These are phyloP conservation scores for Pygathrix nemaeus DNA, from an alignment of 2,113 vertebrate genomes.

Conservation along the genomic window DNA sequence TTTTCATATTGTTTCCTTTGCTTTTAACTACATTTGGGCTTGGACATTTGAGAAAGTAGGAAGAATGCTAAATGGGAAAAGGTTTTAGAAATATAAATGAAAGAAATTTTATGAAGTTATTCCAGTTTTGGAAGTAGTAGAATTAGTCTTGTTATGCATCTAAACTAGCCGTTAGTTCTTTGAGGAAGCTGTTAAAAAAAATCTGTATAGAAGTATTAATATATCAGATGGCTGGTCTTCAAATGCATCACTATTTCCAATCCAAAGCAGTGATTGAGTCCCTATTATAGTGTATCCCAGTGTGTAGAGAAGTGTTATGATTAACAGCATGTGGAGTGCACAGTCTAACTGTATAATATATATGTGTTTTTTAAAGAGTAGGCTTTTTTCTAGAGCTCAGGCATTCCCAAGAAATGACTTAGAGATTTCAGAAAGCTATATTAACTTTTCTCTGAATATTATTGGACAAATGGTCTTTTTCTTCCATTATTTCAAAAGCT, in stretches of 20 bases:
- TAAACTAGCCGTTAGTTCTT: background rate
- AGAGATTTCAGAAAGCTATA: background rate
- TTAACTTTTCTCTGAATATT: slow-evolving; percentile 14
- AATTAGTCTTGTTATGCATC: background rate
- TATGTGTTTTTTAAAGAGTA: background rate
- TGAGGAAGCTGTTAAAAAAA: slow-evolving; percentile 14
- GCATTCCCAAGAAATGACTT: background rate
- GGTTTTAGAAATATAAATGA: slow-evolving; percentile 1
- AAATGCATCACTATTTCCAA: background rate
- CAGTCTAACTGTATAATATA: background rate
- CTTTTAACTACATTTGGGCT: background rate
- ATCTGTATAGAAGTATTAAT: background rate
- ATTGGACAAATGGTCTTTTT: background rate
- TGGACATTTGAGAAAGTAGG: background rate
- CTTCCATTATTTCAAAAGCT: slow-evolving; percentile 3
- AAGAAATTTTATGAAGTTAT: background rate
- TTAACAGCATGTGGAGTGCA: background rate
- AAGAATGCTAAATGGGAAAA: background rate
- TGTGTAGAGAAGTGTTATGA: background rate
- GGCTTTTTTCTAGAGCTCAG: background rate
- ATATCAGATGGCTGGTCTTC: background rate
- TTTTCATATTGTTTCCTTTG: slow-evolving; percentile 1
- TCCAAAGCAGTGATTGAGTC: background rate
- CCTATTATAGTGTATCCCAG: background rate
- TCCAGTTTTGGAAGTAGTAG: background rate